Evolutionary conservation across 2,113 vertebrate genomes (phyloP), one percentile per base, ranked within the genome.

Genomic region (Bolborhynchus lineola): DNA sequence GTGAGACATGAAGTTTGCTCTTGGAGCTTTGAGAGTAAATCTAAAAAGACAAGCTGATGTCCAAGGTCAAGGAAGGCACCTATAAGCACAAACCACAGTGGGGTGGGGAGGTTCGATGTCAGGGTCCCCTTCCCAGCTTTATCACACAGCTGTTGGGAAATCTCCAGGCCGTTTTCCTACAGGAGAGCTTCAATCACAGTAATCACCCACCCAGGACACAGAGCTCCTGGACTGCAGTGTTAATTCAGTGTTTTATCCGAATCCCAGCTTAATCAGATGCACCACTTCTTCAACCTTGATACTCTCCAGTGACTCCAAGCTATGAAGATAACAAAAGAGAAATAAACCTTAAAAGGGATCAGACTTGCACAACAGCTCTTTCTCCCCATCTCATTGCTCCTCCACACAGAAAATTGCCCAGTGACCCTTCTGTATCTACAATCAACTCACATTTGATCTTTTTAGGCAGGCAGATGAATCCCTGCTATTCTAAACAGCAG

Each of bases 81-180:
- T 33, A 10, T n/a, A 53, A 41, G 55, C 1, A 1, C 28, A 59
- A 67, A 37, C 9, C 1, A 6, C 47, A 7, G 37, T 0, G 11
- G 20, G 28, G 44, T 4, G 0, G 4, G 47, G 50, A 75, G 44
- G 37, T 23, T 49, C 9, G 1, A 5, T 16, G n/a, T 2, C 5
- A 2, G 37, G 16, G 20, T 35, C 64, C 20, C n/a, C 68, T 42
- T 23, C 39, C 75, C 55, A 23, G 42, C 21, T 13, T 39, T 53
- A n/a, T 37, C 53, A n/a, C 47, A 29, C 2, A 3, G 7, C 1
- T 4, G 15, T 2, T 44, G 82, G 44, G 39, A 82, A 65, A 72
- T n/a, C 33, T 35, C 47, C 5, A 5, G 18, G 62, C 19, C n/a
- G 16, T 42, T 42, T 57, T 44, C 14, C 2, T 23, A 65, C 24